Evolutionary conservation across 2,113 vertebrate genomes (phyloP), one percentile per base, ranked within the genome.

Genomic region (Anguilla japonica): DNA sequence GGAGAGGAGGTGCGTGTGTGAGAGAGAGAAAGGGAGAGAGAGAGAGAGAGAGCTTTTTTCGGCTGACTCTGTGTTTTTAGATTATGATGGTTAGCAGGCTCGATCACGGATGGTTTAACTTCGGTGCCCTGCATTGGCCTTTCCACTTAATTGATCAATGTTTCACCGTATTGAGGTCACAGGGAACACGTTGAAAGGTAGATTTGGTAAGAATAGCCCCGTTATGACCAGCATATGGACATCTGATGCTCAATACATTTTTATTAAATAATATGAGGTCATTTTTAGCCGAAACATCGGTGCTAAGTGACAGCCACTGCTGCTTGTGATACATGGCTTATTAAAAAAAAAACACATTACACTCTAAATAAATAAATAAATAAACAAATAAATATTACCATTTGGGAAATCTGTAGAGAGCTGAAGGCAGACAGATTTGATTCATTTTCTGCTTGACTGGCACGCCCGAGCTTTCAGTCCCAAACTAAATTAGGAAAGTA

Each of bases 361-460:
- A 67, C 60, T 26, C 20, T 67, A 50, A 57, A 22, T 40, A 82
- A 79, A 81, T 85, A 79, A 82, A 89, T 22, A 80, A 90, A 83
- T 88, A 88, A 89, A 84, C 79, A 22, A 63, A 80, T 83, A 43
- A 83, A 90, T 87, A 85, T 50, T 82, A 84, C 67, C 81, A 86
- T 91, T 92, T 89, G 85, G 82, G 26, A 29, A 89, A 90, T 87
- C 29, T 50, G 67, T 91, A 89, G 50, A 86, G 88, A 90, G 86
- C 89, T 83, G 88, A 89, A 92, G 88, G 79, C 86, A 89, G 89
- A 92, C 83, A 86, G 39, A 88, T 91, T 88, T 91, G 83, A 89
- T 85, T 92, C 75, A 89, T 94, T 92, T 92, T 90, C 91, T 88
- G 89, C 91, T 87, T 88, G 87, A 92, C 86, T 92, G 91, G 88